Base-by-base conservation (phyloP, 1,140 invertebrate genomes). In the Centruroides sculpturatus region DNA sequence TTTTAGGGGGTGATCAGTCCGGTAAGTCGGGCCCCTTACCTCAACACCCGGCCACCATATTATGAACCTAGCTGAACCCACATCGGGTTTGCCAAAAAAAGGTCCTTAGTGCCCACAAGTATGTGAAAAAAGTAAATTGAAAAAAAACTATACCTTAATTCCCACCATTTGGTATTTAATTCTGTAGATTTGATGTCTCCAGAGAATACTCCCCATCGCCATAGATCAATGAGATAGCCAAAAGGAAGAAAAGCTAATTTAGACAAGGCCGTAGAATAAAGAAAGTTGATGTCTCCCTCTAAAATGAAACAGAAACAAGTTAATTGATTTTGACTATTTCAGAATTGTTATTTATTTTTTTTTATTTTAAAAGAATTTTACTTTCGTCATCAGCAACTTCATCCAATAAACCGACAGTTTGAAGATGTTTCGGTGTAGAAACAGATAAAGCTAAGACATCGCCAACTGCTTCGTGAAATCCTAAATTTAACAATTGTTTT, bases 391-490 rank as follows among this genome's bases (percentile, higher is more conserved):
- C 4, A 83, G 83, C 59, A 13, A 55, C 35, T 9, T 81, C 73
- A 1, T 68, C 71, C 9, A 84, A 70, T 3, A 94, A 76, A 3
- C 83, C 84, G 59, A 93, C 81, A 66, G 82, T 81, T 47, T 83
- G 74, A 48, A 93, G 75, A 76, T 94, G 89, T 70, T 84, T 84
- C 0, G 83, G 81, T 0, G 88, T 88, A 52, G 68, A 66, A 0
- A 77, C 75, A 8, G 76, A 92, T 1, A 97, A 74, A 0, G 88
- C 85, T 8, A 96, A 80, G 0, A 90, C 84, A 74, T 96, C 92
- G 5, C 92, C 92, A 8, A 95, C 81, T 0, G 91, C 92, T 76
- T 96, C 92, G 69, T 95, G 92, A 71, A 97, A 96, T 61, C 86
- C 85, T 74, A 89, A 87, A 76, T 64, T 53, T 60, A 57, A 8